Conservation (phyloP, 2,888 invertebrate genomes). For the Cephalotes varians region DNA sequence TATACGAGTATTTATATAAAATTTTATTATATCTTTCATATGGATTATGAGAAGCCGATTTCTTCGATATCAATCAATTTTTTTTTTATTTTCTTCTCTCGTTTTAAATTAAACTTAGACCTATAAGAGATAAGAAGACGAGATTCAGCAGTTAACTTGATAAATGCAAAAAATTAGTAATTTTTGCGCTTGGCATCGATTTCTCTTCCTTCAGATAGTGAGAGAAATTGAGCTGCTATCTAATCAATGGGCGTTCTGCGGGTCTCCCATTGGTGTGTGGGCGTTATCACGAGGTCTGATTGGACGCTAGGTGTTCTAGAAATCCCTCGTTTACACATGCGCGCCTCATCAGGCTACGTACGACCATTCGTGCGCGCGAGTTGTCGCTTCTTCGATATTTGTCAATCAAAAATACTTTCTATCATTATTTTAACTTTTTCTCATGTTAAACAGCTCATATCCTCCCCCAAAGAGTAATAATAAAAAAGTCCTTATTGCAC, state of each 20-base stretch:
- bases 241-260: conserved; percentile 84
- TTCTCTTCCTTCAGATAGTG: conserved; percentile 68
- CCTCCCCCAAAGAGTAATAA: not conserved
- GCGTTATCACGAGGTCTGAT: conserved; percentile 80
- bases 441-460: not conserved
- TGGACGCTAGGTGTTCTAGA: conserved; percentile 73
- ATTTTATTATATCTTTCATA: not conserved
- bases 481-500: not conserved
- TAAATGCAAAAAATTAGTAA: conserved; percentile 15
- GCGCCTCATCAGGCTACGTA: conserved; percentile 57
- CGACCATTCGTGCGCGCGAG: conserved; percentile 61
- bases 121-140: not conserved
- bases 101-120: not conserved
- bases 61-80: not conserved
- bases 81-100: not conserved
- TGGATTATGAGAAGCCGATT: not conserved
- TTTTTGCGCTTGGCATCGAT: conserved; percentile 70
- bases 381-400: conserved; percentile 53
- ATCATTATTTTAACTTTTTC: not conserved
- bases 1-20: too few relatives aligned
- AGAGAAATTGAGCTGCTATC: conserved; percentile 77
- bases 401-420: not conserved
- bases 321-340: conserved; percentile 66
- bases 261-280: conserved; percentile 83
- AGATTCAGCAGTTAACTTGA: not conserved